Evolutionary conservation across 2,888 invertebrate genomes (phyloP).

Genomic region (Drosophila anomelani): DNA sequence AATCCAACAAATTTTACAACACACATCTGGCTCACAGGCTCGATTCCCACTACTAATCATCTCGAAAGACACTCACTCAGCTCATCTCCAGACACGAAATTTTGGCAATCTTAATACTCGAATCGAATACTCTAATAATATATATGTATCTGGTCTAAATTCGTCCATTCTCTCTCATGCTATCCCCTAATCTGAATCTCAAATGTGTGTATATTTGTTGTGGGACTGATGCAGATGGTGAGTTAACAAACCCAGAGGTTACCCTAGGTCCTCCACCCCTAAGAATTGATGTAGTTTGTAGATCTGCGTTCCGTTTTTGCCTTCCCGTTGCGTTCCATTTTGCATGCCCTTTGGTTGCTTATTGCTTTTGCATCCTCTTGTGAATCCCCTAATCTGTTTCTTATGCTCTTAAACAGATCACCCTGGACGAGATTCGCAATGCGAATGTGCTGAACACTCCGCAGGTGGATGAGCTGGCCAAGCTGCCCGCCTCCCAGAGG

Average conservation of each 20-base stretch:
- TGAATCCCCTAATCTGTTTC: neutral
- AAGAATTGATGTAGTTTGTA: slow-evolving; percentile 34
- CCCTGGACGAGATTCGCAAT: slow-evolving; percentile 91
- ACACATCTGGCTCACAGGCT: slow-evolving; percentile 13
- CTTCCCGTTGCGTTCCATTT: slow-evolving; percentile 33
- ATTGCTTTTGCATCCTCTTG: fast-evolving
- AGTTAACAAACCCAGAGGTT: slow-evolving; percentile 52
- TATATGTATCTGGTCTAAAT: slow-evolving; percentile 58
- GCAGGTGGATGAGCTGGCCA: slow-evolving; percentile 51
- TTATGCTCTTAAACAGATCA: slow-evolving; percentile 86
- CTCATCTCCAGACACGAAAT: slow-evolving; percentile 38
- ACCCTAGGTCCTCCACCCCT: slow-evolving; percentile 33
- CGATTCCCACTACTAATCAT: slow-evolving; percentile 44
- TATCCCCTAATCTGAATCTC: slow-evolving; percentile 43
- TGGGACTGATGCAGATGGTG: slow-evolving; percentile 76
- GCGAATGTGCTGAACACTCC: slow-evolving; percentile 85
- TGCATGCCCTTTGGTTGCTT: slow-evolving; percentile 27
- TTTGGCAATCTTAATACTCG: neutral
- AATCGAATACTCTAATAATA: slow-evolving; percentile 18
- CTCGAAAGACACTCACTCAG: slow-evolving; percentile 27
- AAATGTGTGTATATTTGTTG: slow-evolving; percentile 34
- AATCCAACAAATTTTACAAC: slow-evolving; percentile 7
- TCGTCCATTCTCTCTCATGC: slow-evolving; percentile 66
- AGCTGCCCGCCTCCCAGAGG: slow-evolving; percentile 81
- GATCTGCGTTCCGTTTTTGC: slow-evolving; percentile 29